These are phyloP conservation scores for Lampropteryx suffumata DNA, from an alignment of 2,888 invertebrate genomes.

Conservation along the genomic window DNA sequence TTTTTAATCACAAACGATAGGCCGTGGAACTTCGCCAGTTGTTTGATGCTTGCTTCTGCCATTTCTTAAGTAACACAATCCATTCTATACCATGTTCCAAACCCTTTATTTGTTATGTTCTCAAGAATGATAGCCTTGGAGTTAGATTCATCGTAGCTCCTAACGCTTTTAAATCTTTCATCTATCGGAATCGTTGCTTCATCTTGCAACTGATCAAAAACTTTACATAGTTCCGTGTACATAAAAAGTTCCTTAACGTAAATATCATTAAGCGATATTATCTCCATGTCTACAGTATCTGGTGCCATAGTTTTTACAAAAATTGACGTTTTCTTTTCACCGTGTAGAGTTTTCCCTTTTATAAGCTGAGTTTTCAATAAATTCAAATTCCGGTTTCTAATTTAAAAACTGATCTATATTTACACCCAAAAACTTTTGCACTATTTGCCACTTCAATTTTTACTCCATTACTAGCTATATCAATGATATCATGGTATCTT, in stretches of 20 bases:
- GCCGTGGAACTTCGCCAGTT: slow-evolving; percentile 60
- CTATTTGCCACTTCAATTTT: no score
- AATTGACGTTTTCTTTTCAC: slow-evolving; percentile 47
- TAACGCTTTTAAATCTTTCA: slow-evolving; percentile 48
- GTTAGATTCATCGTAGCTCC: slow-evolving; percentile 46
- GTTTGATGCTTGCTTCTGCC: slow-evolving; percentile 47
- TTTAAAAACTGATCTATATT: no score
- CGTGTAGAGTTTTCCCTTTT: slow-evolving; percentile 46
- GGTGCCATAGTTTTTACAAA: slow-evolving; percentile 50
- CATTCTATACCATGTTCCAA: slow-evolving; percentile 44
- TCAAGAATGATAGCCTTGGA: slow-evolving; percentile 52
- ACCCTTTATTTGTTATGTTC: slow-evolving; percentile 52
- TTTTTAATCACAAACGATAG: slow-evolving; percentile 51
- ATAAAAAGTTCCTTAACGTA: slow-evolving; percentile 46
- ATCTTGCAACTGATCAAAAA: slow-evolving; percentile 50
- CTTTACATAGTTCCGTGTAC: slow-evolving; percentile 49
- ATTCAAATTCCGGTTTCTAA: no score
- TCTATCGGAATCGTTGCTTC: slow-evolving; percentile 44
- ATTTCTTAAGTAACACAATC: slow-evolving; percentile 49
- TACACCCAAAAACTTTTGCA: no score
- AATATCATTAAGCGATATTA: slow-evolving; percentile 36
- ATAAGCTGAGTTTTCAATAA: no score
- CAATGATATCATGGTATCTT: no score
- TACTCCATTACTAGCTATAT: no score
- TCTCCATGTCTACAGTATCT: slow-evolving; percentile 28